Evolutionary conservation across 2,888 invertebrate species (phyloP), one percentile per base, ranked within the genome.

Genomic region (Cephus nigrinus): DNA sequence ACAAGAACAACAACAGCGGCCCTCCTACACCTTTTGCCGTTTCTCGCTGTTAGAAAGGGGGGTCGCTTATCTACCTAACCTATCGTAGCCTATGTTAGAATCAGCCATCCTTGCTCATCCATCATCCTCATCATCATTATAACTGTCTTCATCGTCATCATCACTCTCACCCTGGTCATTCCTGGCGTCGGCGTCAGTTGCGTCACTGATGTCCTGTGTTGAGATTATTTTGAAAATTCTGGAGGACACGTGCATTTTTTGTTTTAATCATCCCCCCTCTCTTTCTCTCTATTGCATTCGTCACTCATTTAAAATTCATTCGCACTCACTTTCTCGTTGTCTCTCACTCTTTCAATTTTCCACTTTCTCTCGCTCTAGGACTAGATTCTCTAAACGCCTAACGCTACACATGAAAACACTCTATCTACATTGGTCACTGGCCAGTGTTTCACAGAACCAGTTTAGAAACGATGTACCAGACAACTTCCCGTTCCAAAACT

Each of bases 401-500:
- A 75, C 86, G 85, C 90, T 90, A 91, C 88, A 91, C 91, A 91
- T 90, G 89, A 90, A 91, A 91, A 91, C 91, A 90, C 87, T 88
- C 89, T 91, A 91, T 91, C 91, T 91, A 91, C 90, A 91, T 81
- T 84, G 84, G 83, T 85, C 85, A 81, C 55, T 55, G 55, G 79
- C 76, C 83, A 80, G 80, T 81, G 75, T 80, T 81, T 75, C 80
- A 76, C 75, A 74, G 71, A 78, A 80, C 78, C 80, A 77, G 76
- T 75, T 79, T 75, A 74, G 74, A 73, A 81, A 81, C 73, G 71
- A 76, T 74, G 74, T 36, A 73, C 71, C 71, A 71, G 71, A 71
- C 71, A 71, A 71, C 31, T 71, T 71, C 71, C 71, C 71, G 71
- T 72, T 75, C 40, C 69, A 75, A 34, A 76, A 68, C 31, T 73